A percentile compares a stretch with the other conserved stretches of the same genome.
phyloP scores from a whole-genome alignment of 2,888 invertebrate species.

The Eumerus sabulonum region DNA sequence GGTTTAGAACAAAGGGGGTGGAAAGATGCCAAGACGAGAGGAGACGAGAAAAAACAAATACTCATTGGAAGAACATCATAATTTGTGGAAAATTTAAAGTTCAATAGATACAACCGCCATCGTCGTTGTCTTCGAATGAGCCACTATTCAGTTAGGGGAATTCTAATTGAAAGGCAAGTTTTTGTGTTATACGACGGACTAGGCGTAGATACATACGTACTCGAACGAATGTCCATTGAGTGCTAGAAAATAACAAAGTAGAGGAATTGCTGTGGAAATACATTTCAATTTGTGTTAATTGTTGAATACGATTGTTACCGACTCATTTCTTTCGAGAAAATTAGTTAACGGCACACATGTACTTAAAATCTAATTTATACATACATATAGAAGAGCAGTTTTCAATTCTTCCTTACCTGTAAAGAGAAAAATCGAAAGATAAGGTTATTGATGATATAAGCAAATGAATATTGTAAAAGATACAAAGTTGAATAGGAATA shows the following conservation, averaged over 20 bases:
- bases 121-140: neutral
- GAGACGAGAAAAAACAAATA: neutral
- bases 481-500: no score
- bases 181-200: constrained; percentile 1
- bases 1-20: neutral
- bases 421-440: constrained; percentile 14
- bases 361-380: constrained; percentile 7
- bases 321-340: neutral
- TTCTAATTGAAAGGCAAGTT: constrained; percentile 30
- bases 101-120: constrained; percentile 25
- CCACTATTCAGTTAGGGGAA: constrained; percentile 7
- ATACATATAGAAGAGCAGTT: neutral
- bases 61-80: neutral
- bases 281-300: constrained; percentile 59
- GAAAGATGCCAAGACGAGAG: neutral
- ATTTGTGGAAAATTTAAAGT: constrained; percentile 40
- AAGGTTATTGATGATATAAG: neutral
- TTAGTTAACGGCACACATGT: no score
- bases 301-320: constrained; percentile 34
- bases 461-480: no score
- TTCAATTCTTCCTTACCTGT: constrained; percentile 29
- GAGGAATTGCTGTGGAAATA: constrained; percentile 12
- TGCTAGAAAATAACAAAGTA: neutral
- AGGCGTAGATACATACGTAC: no score
- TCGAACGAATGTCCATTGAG: neutral